Conservation (phyloP, 1,140 invertebrate genomes). For the Portunus trituberculatus region DNA sequence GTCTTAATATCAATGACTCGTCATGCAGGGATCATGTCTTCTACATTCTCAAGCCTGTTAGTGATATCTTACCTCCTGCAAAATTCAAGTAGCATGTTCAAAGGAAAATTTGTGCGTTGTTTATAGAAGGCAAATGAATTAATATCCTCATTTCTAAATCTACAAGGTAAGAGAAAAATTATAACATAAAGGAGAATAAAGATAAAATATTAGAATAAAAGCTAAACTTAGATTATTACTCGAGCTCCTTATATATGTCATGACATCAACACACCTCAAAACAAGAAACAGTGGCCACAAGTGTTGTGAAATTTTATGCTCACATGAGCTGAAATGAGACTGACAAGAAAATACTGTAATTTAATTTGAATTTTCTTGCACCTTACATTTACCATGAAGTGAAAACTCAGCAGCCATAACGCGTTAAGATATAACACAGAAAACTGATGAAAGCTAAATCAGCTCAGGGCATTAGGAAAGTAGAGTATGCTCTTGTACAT, state of each 20-base stretch:
- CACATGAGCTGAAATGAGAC: background rate
- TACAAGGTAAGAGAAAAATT: background rate
- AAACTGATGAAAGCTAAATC: background rate
- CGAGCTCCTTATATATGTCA: background rate
- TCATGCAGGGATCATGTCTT: constrained; percentile 61
- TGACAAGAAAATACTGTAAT: background rate
- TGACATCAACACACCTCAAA: background rate
- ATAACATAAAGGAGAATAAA: background rate
- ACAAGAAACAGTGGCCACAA: background rate
- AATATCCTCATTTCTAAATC: constrained; percentile 31
- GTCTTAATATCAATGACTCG: constrained; percentile 26
- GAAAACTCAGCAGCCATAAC: background rate
- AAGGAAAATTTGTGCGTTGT: constrained; percentile 68
- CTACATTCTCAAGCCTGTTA: constrained; percentile 52
- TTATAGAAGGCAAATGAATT: constrained; percentile 53
- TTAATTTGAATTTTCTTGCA: background rate
- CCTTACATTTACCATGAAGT: background rate
- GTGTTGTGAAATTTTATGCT: background rate
- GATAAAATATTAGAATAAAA: background rate
- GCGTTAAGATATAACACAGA: background rate
- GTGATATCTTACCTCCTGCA: constrained; percentile 68
- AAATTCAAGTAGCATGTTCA: constrained; percentile 73
- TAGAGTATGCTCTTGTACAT: background rate
- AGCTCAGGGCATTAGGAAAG: background rate
- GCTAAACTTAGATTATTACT: background rate